A percentile compares a stretch with the other conserved stretches of the same genome.
phyloP scores from a whole-genome alignment of 2,888 invertebrate genomes.

The Seira ritae region DNA sequence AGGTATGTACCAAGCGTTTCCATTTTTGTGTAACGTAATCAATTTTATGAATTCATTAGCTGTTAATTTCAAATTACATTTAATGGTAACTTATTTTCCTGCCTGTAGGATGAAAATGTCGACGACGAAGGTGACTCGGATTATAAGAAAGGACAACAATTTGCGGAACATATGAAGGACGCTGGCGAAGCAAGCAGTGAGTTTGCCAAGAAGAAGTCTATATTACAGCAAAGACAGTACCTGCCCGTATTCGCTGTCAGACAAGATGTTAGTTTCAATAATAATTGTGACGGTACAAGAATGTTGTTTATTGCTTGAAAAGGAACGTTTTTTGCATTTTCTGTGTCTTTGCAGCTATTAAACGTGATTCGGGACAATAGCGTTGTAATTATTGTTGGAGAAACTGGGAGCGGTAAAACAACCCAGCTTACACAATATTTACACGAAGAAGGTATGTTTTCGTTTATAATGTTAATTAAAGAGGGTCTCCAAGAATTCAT shows the following conservation, averaged over 20 bases:
- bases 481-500: too few species aligned
- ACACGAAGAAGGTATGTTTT: conserved; percentile 89
- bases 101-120: conserved; percentile 77
- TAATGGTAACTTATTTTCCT: too few species aligned
- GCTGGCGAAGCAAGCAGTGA: conserved; percentile 83
- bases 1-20: too few species aligned
- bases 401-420: conserved; percentile 97
- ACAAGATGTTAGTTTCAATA: conserved; percentile 85
- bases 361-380: conserved; percentile 95
- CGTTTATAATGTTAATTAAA: neutral
- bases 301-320: too few species aligned
- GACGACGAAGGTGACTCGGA: conserved; percentile 86
- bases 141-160: conserved; percentile 95
- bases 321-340: conserved; percentile 25
- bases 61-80: too few species aligned
- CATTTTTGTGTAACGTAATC: too few species aligned
- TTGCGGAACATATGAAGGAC: conserved; percentile 94
- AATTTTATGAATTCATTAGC: neutral
- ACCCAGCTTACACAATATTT: conserved; percentile 98
- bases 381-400: conserved; percentile 95
- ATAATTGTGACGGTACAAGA: too few species aligned
- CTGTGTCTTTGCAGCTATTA: conserved; percentile 79
- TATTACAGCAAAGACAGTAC: conserved; percentile 91
- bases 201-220: conserved; percentile 90
- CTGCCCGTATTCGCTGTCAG: conserved; percentile 97